Evolutionary conservation across 2,113 vertebrate genomes (phyloP).

Genomic region (Australoheros scitulus): DNA sequence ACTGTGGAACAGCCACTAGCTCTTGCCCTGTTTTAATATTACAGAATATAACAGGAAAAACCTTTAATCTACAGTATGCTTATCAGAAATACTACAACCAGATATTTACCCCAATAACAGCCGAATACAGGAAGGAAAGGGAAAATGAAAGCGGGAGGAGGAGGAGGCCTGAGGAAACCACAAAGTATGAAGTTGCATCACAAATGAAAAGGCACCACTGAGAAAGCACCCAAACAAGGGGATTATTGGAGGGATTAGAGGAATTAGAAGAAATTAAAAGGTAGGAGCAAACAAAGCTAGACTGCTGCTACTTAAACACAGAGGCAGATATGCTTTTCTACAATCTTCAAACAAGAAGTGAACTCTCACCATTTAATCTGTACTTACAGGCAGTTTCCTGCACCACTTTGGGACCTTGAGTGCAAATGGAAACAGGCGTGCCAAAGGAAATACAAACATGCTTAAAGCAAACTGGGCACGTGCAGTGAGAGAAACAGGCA

Average conservation of each 20-base stretch:
- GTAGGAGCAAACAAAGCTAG: neutral
- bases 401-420: slow-evolving; percentile 74
- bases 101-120: neutral
- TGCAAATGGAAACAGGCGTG: slow-evolving; percentile 54
- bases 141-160: neutral
- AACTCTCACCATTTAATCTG: neutral
- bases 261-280: neutral
- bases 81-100: neutral
- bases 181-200: neutral
- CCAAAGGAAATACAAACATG: slow-evolving; percentile 64
- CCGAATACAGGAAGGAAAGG: neutral
- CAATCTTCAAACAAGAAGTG: neutral
- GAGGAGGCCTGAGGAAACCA: neutral
- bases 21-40: rapidly evolving
- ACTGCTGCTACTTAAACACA: slow-evolving; percentile 1
- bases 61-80: neutral
- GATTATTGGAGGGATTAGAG: slow-evolving; percentile 7
- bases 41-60: neutral
- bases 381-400: slow-evolving; percentile 76
- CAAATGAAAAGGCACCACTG: neutral
- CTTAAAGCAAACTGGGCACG: slow-evolving; percentile 37
- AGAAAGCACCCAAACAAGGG: neutral
- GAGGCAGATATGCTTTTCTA: neutral
- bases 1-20: too few relatives aligned
- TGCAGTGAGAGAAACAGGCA: slow-evolving; percentile 11